phyloP scores from a whole-genome alignment of 2,113 vertebrate genomes.

The Aphyosemion australe region DNA sequence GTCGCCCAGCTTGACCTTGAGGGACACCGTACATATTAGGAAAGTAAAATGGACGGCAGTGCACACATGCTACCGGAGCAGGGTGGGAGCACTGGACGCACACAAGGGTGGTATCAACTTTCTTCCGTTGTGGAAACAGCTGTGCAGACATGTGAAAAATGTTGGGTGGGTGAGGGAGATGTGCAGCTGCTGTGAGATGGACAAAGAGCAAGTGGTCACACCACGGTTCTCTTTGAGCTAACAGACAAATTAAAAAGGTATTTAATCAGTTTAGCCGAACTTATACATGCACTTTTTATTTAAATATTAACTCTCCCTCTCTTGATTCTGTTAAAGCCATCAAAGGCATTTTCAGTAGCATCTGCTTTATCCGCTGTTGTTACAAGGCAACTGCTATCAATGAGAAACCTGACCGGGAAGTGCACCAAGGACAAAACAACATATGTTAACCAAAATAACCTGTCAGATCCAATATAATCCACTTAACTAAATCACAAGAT shows the following conservation, averaged over 20 bases:
- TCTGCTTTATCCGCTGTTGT: slow-evolving; percentile 1
- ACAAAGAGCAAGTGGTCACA: not conserved
- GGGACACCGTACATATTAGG: slow-evolving; percentile 40
- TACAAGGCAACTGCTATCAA: not conserved
- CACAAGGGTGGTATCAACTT: slow-evolving; percentile 70
- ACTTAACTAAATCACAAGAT: slow-evolving; percentile 18
- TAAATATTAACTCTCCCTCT: not conserved
- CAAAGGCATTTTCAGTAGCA: slow-evolving; percentile 16
- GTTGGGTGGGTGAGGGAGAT: slow-evolving; percentile 9
- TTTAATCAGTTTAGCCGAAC: not conserved
- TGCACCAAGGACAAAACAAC: not conserved
- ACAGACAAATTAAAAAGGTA: not conserved
- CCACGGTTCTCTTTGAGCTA: slow-evolving; percentile 7
- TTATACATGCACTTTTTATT: not conserved
- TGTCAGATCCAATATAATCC: slow-evolving; percentile 4
- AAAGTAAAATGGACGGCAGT: slow-evolving; percentile 20
- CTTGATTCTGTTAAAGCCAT: not conserved
- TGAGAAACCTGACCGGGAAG: not conserved
- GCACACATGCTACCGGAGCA: slow-evolving; percentile 17
- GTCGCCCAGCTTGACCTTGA: slow-evolving; percentile 67
- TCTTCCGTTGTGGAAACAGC: slow-evolving; percentile 71
- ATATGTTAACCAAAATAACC: not conserved
- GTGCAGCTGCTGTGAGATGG: slow-evolving; percentile 70
- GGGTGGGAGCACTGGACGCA: slow-evolving; percentile 46
- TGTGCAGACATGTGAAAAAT: slow-evolving; percentile 61